Conservation (phyloP, 2,797 vertebrate genomes). For the Galagoides demidoff region DNA sequence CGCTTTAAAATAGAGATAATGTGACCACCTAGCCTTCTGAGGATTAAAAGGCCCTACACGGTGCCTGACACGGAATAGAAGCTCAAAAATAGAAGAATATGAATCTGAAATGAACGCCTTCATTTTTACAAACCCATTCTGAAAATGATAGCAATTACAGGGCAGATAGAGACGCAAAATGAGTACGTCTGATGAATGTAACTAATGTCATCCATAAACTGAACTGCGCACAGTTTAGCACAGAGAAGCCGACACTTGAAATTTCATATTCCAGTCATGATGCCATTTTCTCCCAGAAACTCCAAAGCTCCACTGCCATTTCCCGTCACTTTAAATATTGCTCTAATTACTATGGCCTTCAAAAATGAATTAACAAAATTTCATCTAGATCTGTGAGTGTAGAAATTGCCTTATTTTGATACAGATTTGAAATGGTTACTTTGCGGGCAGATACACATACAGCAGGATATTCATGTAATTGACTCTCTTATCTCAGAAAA, state of each 20-base stretch:
- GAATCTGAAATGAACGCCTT: constrained; percentile 53
- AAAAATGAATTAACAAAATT: constrained; percentile 68
- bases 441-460: constrained; percentile 42
- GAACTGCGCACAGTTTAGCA: constrained; percentile 55
- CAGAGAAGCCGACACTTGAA: constrained; percentile 52
- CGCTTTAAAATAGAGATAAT: constrained; percentile 48
- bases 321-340: constrained; percentile 64
- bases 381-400: neutral
- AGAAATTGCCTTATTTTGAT: constrained; percentile 53
- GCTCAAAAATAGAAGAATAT: constrained; percentile 56
- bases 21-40: constrained; percentile 16
- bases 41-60: constrained; percentile 40
- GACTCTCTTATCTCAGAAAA: constrained; percentile 63
- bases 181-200: constrained; percentile 51
- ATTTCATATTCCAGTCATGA: constrained; percentile 63
- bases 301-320: constrained; percentile 51
- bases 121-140: constrained; percentile 62
- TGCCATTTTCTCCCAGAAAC: constrained; percentile 45
- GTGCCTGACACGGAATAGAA: constrained; percentile 20
- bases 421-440: constrained; percentile 60
- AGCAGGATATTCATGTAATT: constrained; percentile 59
- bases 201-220: constrained; percentile 61
- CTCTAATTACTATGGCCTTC: constrained; percentile 58
- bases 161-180: constrained; percentile 56
- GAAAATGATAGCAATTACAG: constrained; percentile 66